Evolutionary conservation across 2,797 vertebrate species (phyloP).

Genomic region (Semaprochilodus insignis): DNA sequence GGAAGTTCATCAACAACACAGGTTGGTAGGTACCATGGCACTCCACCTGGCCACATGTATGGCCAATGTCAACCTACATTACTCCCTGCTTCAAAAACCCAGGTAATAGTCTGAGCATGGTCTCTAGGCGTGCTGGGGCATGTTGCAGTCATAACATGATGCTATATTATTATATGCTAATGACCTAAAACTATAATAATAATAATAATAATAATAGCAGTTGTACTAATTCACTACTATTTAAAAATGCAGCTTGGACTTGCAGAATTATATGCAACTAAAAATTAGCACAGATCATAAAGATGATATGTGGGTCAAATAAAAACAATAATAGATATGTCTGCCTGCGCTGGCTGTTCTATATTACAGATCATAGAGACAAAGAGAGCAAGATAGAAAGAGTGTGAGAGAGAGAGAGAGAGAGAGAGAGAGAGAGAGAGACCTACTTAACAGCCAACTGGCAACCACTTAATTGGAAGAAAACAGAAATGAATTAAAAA

Average conservation of each 20-base stretch:
- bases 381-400: background rate
- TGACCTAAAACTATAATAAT: background rate
- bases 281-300: background rate
- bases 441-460: conserved; percentile 3
- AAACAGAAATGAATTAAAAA: conserved; percentile 4
- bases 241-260: background rate
- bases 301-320: background rate
- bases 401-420: background rate
- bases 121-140: no score
- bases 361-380: background rate
- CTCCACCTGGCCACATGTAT: no score
- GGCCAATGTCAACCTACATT: no score
- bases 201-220: background rate
- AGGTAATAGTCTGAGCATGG: no score
- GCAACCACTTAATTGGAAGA: conserved; percentile 5
- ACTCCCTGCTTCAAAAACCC: no score
- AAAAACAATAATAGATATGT: background rate
- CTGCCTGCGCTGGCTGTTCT: background rate
- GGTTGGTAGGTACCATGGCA: no score
- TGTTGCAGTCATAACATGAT: no score
- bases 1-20: no score
- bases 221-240: background rate
- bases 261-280: background rate
- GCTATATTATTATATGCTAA: no score
- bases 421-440: background rate